phyloP scores from a whole-genome alignment of 2,888 invertebrate genomes.

The Epinotia nisella region DNA sequence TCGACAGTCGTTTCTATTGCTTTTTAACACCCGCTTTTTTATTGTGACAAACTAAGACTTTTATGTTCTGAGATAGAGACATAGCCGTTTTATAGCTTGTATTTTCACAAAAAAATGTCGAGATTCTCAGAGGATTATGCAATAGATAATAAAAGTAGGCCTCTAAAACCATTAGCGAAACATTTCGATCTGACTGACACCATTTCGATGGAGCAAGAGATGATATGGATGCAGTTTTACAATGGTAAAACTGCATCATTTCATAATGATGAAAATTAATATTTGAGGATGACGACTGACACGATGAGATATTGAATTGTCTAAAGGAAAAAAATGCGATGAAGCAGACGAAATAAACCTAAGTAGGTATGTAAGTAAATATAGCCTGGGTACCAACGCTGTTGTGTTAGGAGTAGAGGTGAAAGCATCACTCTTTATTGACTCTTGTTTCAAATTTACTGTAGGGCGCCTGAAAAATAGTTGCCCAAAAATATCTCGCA shows the following conservation, averaged over 20 bases:
- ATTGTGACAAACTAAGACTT: constrained; percentile 25
- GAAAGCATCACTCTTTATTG: background rate
- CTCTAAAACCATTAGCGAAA: background rate
- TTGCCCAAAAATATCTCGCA: background rate
- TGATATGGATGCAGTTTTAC: no score
- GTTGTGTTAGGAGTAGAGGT: no score
- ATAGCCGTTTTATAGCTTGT: constrained; percentile 8
- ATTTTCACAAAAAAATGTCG: background rate
- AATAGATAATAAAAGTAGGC: background rate
- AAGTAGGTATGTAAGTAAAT: no score
- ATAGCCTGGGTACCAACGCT: no score
- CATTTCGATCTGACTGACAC: background rate
- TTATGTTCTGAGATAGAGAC: background rate
- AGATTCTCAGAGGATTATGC: background rate
- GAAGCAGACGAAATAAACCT: no score
- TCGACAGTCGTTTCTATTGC: constrained; percentile 20
- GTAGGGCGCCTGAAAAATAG: background rate
- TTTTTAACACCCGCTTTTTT: constrained; percentile 8
- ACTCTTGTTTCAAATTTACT: background rate
- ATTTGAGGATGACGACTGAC: no score
- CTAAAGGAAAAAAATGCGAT: no score
- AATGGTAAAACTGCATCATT: no score
- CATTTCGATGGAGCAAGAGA: background rate
- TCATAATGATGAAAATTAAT: no score
- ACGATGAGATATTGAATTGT: no score